Base-by-base conservation (phyloP, 2,113 vertebrate species). In the Dipodomys merriami region DNA sequence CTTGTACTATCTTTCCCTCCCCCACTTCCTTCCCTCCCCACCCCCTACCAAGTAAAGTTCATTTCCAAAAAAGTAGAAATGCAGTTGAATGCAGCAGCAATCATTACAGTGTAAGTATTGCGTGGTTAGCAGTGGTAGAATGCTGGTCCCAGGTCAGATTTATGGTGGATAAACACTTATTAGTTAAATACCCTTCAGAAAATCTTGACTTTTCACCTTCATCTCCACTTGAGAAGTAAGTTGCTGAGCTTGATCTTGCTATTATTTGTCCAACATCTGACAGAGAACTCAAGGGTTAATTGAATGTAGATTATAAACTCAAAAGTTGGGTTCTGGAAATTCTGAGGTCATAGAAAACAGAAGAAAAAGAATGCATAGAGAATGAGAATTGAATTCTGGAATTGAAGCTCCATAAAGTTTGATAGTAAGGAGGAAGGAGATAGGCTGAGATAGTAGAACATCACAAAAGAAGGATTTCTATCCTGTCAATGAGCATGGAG, bases 331-430 rank as follows among this genome's bases (percentile, higher is more conserved):
- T 64, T 83, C 64, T 11, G 39, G 53, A 68, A 84, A 65, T n/a
- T 69, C 64, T 73, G 57, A 94, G 7, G 44, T 72, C 25, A 92
- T 18, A 72, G 72, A 62, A 80, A 71, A 39, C 3, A 44, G 49
- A 8, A 69, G 33, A 77, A 83, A 64, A 9, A 85, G 27, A 46
- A 91, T 18, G 18, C n/a, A 78, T 2, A 10, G 20, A 39, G 29
- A 11, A 62, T 39, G 16, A 90, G 35, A 79, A 72, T 79, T 86
- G 83, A 22, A 76, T 88, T 93, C 49, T 71, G 27, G 57, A 81
- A 29, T 30, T 71, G 30, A 88, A 2, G 15, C 19, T 44, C 49
- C 65, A 60, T 2, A 62, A 69, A 73, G 20, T 84, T 91, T 69
- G 83, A 27, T 65, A 65, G 30, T 74, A 35, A 49, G 65, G 27